Evolutionary conservation across 1,140 invertebrate genomes (phyloP).

Genomic region (Ridgeia piscesae): DNA sequence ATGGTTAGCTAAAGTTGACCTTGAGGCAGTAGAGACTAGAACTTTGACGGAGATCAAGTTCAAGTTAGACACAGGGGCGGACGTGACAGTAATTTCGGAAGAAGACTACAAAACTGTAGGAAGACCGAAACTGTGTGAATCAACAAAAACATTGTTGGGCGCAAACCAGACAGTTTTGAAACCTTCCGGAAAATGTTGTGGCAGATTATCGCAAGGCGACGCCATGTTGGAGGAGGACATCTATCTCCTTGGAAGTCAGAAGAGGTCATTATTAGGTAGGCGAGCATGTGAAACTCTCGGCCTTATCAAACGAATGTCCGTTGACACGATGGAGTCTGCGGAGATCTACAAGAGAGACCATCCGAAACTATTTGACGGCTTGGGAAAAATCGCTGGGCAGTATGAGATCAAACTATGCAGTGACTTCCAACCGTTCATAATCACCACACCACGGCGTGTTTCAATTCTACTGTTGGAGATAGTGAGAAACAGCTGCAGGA

Average conservation of each 20-base stretch:
- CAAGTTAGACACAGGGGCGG: background rate
- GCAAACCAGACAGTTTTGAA: background rate
- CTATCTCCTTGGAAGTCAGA: background rate
- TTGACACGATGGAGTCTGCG: background rate
- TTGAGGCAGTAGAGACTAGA: background rate
- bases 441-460: too few species aligned
- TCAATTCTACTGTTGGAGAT: too few species aligned
- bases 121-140: conserved; percentile 12
- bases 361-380: conserved; percentile 11
- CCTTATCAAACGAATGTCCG: background rate
- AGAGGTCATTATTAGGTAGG: background rate
- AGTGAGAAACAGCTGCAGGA: too few species aligned
- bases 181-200: background rate
- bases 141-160: conserved; percentile 11
- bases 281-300: background rate
- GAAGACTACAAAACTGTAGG: conserved; percentile 1
- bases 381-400: background rate
- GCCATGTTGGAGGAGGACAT: background rate
- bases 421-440: background rate
- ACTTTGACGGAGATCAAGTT: background rate
- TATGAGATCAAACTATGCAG: background rate
- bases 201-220: background rate
- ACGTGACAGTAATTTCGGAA: conserved; percentile 12
- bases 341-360: background rate
- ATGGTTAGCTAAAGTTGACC: background rate